Evolutionary conservation across 2,113 vertebrate genomes (phyloP).

Genomic region (Hypocryptadius cinnamomeus): DNA sequence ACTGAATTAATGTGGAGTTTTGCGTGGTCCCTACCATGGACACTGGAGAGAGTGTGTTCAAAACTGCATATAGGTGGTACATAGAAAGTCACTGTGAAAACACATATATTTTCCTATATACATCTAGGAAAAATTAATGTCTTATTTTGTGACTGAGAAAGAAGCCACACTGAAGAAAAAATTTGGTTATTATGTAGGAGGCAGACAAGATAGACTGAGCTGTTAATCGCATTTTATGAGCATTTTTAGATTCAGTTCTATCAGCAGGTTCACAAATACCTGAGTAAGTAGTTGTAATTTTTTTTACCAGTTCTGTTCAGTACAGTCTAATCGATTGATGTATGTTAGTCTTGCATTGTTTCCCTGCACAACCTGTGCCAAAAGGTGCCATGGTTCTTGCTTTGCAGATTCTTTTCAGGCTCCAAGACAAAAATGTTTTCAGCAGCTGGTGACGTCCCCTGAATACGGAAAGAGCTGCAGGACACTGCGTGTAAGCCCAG

Average conservation of each 20-base stretch:
- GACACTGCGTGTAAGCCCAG: neutral
- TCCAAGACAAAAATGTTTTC: neutral
- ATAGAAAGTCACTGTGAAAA: neutral
- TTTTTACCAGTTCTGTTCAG: neutral
- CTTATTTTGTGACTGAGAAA: neutral
- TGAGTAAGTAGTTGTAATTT: neutral
- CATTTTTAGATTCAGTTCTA: neutral
- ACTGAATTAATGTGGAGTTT: neutral
- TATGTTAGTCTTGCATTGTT: neutral
- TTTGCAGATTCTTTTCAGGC: neutral
- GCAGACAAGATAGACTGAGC: neutral
- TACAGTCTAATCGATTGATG: neutral
- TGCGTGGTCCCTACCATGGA: neutral
- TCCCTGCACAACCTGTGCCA: neutral
- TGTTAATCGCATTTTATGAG: neutral
- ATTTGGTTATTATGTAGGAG: neutral
- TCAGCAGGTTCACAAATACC: neutral
- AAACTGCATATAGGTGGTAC: rapidly evolving
- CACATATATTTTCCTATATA: too few species aligned
- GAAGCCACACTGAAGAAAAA: neutral
- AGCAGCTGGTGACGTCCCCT: neutral
- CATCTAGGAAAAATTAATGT: neutral
- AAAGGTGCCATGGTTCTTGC: neutral
- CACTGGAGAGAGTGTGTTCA: neutral
- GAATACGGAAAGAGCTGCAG: neutral